A percentile compares a stretch with the other conserved stretches of the same genome.
These are phyloP conservation scores for Hystrix brachyura DNA, from an alignment of 2,113 vertebrate genomes.

Conservation along the genomic window DNA sequence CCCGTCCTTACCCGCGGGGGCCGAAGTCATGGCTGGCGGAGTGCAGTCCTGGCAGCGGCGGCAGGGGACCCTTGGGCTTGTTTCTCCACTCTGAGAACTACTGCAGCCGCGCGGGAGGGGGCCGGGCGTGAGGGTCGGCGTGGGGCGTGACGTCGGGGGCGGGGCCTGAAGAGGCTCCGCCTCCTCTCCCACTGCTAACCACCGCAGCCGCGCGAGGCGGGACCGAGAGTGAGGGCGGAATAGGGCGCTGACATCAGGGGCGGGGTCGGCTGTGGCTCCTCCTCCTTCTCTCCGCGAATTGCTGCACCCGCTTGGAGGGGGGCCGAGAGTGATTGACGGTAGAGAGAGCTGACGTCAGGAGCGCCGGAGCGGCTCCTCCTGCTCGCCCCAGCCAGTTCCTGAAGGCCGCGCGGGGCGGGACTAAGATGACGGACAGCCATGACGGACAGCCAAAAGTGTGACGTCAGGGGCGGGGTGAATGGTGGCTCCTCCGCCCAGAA, in stretches of 20 bases:
- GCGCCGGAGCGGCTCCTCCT: not conserved
- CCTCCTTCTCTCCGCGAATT: too few relatives aligned
- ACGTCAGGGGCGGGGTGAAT: not conserved
- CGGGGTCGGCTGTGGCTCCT: not conserved
- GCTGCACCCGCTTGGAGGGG: too few relatives aligned
- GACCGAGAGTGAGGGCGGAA: not conserved
- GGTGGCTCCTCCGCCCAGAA: not conserved
- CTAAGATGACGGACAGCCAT: not conserved
- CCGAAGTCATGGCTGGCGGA: conserved; percentile 65
- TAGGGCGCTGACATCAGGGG: conserved; percentile 31
- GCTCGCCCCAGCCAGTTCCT: not conserved
- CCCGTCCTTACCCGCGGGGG: conserved; percentile 53
- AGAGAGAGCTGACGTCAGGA: not conserved
- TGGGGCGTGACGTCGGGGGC: not conserved
- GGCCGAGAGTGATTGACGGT: not conserved
- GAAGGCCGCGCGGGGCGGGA: not conserved
- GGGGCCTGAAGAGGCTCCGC: not conserved
- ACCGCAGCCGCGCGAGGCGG: conserved; percentile 46
- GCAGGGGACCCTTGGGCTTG: not conserved
- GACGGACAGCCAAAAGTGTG: not conserved
- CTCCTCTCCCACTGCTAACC: not conserved
- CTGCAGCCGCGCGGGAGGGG: not conserved
- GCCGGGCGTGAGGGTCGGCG: not conserved
- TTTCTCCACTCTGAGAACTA: not conserved
- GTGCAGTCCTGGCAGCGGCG: rapidly evolving